phyloP scores from a whole-genome alignment of 92 coral and sea anemone species.

The Chrysogorgia sp. region DNA sequence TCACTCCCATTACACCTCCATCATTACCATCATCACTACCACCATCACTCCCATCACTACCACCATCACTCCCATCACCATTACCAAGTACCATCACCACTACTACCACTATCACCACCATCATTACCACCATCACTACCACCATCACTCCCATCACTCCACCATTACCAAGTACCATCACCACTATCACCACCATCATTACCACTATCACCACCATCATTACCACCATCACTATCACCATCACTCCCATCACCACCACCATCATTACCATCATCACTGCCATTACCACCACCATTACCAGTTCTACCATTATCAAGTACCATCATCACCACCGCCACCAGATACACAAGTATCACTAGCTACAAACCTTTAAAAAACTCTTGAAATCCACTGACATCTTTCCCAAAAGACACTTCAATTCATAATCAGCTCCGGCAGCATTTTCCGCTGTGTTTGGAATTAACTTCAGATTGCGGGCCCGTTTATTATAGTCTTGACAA shows the following conservation, averaged over 20 bases:
- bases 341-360: too few species aligned
- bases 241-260: too few species aligned
- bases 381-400: constrained; percentile 26
- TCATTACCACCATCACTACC: too few species aligned
- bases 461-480: constrained; percentile 82
- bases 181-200: too few species aligned
- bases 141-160: background rate
- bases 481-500: constrained; percentile 79
- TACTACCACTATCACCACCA: too few species aligned
- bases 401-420: constrained; percentile 67
- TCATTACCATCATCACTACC: too few species aligned
- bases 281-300: background rate
- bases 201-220: too few species aligned
- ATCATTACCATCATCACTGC: background rate
- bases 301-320: background rate
- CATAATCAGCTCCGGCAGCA: constrained; percentile 91
- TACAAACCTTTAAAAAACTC: constrained; percentile 21
- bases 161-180: background rate
- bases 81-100: too few species aligned
- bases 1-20: too few species aligned
- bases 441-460: constrained; percentile 84
- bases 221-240: too few species aligned
- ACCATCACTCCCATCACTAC: too few species aligned
- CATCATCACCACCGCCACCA: background rate
- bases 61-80: too few species aligned